Percentiles rank a stretch among this genome's conserved stretches.
Conservation (phyloP, 2,888 invertebrate species). For the Clitarchus hookeri region DNA sequence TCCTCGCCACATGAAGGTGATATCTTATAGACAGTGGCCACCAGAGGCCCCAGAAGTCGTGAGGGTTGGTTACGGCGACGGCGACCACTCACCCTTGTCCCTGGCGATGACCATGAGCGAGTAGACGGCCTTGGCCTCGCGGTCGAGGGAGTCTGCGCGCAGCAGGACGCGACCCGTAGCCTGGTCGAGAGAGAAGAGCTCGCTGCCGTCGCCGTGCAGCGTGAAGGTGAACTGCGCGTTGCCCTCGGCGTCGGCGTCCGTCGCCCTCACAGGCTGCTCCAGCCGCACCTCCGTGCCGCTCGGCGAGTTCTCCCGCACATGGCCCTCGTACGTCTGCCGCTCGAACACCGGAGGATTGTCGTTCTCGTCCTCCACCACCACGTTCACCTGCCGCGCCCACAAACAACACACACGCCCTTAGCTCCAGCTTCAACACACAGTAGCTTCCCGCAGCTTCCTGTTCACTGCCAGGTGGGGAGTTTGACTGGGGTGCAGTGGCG, state of each 20-base stretch:
- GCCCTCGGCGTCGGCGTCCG: slow-evolving; percentile 70
- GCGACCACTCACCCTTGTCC: slow-evolving; percentile 59
- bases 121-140: slow-evolving; percentile 73
- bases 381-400: slow-evolving; percentile 57
- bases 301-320: slow-evolving; percentile 76
- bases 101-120: slow-evolving; percentile 73
- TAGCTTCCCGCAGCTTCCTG: no score
- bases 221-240: slow-evolving; percentile 72
- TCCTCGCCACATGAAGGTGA: no score
- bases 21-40: neutral
- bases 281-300: slow-evolving; percentile 71
- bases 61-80: no score
- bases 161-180: slow-evolving; percentile 66
- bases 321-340: slow-evolving; percentile 71
- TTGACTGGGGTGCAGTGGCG: no score
- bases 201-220: slow-evolving; percentile 75
- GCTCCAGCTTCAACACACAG: no score
- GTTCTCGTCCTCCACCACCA: slow-evolving; percentile 83
- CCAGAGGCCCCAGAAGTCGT: neutral
- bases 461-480: no score
- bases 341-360: slow-evolving; percentile 85
- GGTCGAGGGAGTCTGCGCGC: slow-evolving; percentile 65
- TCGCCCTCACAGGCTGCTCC: slow-evolving; percentile 69
- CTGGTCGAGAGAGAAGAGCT: slow-evolving; percentile 71
- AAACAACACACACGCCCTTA: no score